Conservation (phyloP, 64 coral and sea anemone species). For the Stichodactyla mertensii region DNA sequence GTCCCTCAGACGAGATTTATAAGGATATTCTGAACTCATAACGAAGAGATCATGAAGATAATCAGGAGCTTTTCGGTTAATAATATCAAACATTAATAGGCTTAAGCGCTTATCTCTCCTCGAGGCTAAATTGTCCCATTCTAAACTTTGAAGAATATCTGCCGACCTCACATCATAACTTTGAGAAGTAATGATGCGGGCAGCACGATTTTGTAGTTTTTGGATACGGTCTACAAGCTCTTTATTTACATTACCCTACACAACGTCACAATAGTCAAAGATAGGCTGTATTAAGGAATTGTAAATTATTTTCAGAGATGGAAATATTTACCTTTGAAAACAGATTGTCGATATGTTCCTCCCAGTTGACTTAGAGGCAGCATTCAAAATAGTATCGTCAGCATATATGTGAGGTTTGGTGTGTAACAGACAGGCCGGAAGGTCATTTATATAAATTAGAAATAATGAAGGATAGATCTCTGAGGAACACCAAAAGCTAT, state of each 20-base stretch:
- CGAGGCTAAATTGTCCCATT: not conserved
- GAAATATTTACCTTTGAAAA: not conserved
- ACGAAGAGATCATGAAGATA: no score
- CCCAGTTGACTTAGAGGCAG: slow-evolving; percentile 1
- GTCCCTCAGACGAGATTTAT: no score
- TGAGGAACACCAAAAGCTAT: not conserved
- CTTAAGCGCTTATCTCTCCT: not conserved
- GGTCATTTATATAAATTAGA: slow-evolving; percentile 5
- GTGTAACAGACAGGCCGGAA: slow-evolving; percentile 1
- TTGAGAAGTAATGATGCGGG: not conserved
- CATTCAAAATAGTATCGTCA: not conserved
- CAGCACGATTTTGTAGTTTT: slow-evolving; percentile 29
- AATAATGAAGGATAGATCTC: slow-evolving; percentile 16
- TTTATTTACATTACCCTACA: slow-evolving; percentile 22
- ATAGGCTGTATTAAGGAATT: slow-evolving; percentile 12
- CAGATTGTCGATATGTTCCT: not conserved
- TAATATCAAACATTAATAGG: no score
- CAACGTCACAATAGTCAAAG: slow-evolving; percentile 19
- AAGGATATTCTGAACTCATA: no score
- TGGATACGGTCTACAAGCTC: not conserved
- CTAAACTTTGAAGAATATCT: not conserved
- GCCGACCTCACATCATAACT: not conserved
- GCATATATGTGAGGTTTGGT: slow-evolving; percentile 17
- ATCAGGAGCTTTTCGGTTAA: no score
- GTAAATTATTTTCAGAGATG: slow-evolving; percentile 1